Evolutionary conservation across 2,888 invertebrate species (phyloP), one percentile per base, ranked within the genome.

Genomic region (Fragum fragum): DNA sequence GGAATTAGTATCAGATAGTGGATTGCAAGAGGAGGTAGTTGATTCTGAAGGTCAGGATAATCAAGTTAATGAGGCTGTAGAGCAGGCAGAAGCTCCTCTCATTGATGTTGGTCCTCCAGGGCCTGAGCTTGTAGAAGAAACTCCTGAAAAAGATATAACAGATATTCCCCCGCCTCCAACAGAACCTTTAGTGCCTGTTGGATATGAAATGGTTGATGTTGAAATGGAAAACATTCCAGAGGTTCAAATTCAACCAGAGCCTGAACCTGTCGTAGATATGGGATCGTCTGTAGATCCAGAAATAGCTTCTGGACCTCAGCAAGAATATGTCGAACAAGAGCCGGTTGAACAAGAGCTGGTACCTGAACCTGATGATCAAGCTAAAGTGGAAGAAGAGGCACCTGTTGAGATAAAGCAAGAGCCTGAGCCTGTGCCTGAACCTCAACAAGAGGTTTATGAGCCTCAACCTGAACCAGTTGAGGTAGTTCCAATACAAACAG

Each of bases 1-100:
- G 71, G 81, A 86, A 47, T 55, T 86, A 42, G 86, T 86, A 23
- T 86, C 86, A 29, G 81, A 83, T 83, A 74, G 76, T 76, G 86
- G 81, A 23, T 66, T 83, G 28, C 69, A 77, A 42, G 83, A 81
- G 11, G 81, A 81, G 42, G 72, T 79, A 18, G 72, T 79, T n/a
- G 73, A 80, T 32, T 68, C 76, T 28, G 81, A 79, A 70, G 73
- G 74, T 59, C 76, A 79, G 36, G 59, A 79, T 26, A 78, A 81
- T 73, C 73, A 76, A 21, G 63, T 75, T 9, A 78, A 75, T 76
- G 84, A 81, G 70, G 76, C 70, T 39, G 78, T 69, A 42, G 73
- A 75, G 26, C 61, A 61, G 61, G 73, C 59, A 71, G 74, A 75
- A 73, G 75, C 68, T 32, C 83, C 36, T 11, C 73, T 73, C 9